Percentiles rank a stretch among this genome's conserved stretches.
phyloP scores from a whole-genome alignment of 2,797 vertebrate species.

The Myotis findleyi region DNA sequence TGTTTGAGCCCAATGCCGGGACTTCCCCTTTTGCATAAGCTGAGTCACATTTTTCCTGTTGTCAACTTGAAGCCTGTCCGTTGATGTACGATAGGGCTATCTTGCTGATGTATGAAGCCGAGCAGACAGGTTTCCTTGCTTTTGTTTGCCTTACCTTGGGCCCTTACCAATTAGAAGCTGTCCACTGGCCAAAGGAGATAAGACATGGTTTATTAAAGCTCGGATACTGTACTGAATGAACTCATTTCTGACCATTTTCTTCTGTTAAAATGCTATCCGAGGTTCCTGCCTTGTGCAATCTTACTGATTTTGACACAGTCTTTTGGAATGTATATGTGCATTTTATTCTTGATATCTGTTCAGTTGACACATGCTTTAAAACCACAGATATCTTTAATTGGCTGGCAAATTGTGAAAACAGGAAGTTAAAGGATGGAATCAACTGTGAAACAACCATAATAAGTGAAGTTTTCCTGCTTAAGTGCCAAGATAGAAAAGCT shows the following conservation, averaged over 20 bases:
- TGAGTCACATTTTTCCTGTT: constrained; percentile 82
- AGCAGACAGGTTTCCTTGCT: constrained; percentile 44
- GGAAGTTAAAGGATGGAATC: constrained; percentile 73
- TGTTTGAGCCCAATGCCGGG: constrained; percentile 12
- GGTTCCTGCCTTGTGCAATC: constrained; percentile 73
- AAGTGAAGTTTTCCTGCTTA: not conserved
- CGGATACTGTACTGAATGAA: constrained; percentile 33
- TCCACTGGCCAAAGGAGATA: constrained; percentile 77
- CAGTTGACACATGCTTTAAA: constrained; percentile 68
- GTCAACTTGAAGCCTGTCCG: constrained; percentile 75
- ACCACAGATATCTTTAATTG: constrained; percentile 75
- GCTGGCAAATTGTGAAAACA: constrained; percentile 75
- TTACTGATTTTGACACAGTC: constrained; percentile 65
- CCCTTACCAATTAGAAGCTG: constrained; percentile 72
- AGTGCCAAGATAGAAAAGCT: not conserved
- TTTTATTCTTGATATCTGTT: constrained; percentile 74
- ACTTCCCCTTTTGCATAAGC: constrained; percentile 78
- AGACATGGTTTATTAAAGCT: constrained; percentile 66
- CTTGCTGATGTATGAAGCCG: constrained; percentile 62
- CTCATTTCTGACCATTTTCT: constrained; percentile 66
- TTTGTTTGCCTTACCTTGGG: constrained; percentile 75
- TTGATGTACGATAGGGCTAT: constrained; percentile 74
- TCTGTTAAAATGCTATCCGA: constrained; percentile 47
- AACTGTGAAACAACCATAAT: constrained; percentile 64
- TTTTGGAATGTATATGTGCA: constrained; percentile 53